Evolutionary conservation across 2,113 vertebrate species (phyloP).

Genomic region (Mirza zaza): DNA sequence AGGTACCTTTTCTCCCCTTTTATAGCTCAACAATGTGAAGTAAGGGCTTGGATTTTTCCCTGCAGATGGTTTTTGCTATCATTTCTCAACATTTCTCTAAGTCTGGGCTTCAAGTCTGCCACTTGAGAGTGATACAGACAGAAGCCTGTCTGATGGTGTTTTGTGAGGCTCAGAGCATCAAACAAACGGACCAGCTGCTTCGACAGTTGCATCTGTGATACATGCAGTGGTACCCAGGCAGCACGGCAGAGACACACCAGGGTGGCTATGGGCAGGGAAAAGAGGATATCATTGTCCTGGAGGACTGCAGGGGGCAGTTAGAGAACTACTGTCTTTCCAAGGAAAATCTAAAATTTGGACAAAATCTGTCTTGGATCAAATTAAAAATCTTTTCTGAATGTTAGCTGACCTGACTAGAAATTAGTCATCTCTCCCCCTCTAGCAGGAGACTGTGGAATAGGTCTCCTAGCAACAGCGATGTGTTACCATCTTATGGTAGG

Average conservation of each 20-base stretch:
- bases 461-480: slow-evolving; percentile 40
- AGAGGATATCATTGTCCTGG: neutral
- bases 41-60: neutral
- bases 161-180: neutral
- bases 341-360: neutral
- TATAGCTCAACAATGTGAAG: neutral
- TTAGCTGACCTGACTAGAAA: neutral
- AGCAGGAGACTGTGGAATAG: neutral
- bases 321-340: neutral
- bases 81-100: slow-evolving; percentile 29
- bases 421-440: neutral
- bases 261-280: neutral
- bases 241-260: neutral
- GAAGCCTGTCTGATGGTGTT: neutral
- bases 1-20: slow-evolving; percentile 1
- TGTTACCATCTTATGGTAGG: neutral
- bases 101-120: neutral
- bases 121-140: neutral
- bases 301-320: neutral
- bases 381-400: slow-evolving; percentile 21
- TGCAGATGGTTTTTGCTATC: neutral
- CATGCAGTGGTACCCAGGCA: neutral
- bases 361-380: slow-evolving; percentile 8
- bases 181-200: neutral
- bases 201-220: neutral